A percentile compares a stretch with the other conserved stretches of the same genome.
These are phyloP conservation scores for Unio pictorum DNA, from an alignment of 2,888 invertebrate genomes.

Conservation along the genomic window DNA sequence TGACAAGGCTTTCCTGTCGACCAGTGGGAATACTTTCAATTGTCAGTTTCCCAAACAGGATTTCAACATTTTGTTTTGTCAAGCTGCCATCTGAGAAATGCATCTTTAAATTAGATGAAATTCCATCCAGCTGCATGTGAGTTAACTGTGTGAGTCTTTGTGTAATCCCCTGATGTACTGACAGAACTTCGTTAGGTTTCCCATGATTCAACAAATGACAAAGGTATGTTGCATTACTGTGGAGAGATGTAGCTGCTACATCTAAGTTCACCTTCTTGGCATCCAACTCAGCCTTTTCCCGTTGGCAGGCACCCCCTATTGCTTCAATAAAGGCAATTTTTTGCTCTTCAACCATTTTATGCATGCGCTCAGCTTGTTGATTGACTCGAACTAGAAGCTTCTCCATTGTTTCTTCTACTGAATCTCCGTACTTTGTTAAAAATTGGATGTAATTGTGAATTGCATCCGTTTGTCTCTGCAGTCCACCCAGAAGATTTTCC, in stretches of 20 bases:
- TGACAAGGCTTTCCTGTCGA: constrained; percentile 31
- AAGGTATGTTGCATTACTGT: constrained; percentile 43
- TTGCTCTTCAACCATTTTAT: constrained; percentile 53
- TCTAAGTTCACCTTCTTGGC: constrained; percentile 38
- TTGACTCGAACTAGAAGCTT: constrained; percentile 36
- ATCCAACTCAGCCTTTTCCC: constrained; percentile 36
- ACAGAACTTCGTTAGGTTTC: constrained; percentile 55
- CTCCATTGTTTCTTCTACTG: constrained; percentile 34
- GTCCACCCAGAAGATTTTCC: constrained; percentile 43
- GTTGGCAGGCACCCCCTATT: constrained; percentile 32
- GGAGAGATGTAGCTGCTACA: constrained; percentile 37
- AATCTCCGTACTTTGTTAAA: constrained; percentile 45
- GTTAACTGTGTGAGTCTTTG: constrained; percentile 51
- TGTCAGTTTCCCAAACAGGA: constrained; percentile 53
- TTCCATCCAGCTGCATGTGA: constrained; percentile 49
- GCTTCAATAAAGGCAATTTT: constrained; percentile 32
- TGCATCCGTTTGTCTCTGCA: constrained; percentile 45
- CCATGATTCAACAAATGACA: constrained; percentile 44
- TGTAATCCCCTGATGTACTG: constrained; percentile 43
- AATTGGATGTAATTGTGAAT: constrained; percentile 50
- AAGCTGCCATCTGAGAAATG: constrained; percentile 48
- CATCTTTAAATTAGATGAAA: constrained; percentile 40
- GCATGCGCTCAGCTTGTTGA: constrained; percentile 51
- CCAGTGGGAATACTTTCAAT: constrained; percentile 37
- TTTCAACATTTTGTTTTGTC: constrained; percentile 41